A percentile compares a stretch with the other conserved stretches of the same genome.
phyloP scores from a whole-genome alignment of 1,140 invertebrate genomes.

The Macrostomum lignano region DNA sequence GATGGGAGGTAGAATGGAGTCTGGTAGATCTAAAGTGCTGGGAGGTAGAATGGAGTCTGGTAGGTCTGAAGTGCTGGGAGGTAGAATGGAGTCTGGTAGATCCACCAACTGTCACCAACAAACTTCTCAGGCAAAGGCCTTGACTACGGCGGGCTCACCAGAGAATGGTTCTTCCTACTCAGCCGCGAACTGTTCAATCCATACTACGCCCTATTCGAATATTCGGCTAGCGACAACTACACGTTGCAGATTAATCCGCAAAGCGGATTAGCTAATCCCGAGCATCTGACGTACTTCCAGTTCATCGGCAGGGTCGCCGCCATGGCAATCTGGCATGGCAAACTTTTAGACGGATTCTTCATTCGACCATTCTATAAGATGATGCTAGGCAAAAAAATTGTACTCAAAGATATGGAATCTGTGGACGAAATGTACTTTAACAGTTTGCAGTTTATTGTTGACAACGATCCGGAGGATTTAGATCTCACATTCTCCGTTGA shows the following conservation, averaged over 20 bases:
- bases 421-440: conserved; percentile 96
- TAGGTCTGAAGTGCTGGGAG: too few relatives aligned
- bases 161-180: conserved; percentile 86
- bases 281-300: conserved; percentile 88
- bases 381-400: conserved; percentile 79
- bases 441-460: conserved; percentile 68
- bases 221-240: conserved; percentile 92
- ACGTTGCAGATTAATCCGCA: conserved; percentile 92
- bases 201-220: conserved; percentile 93
- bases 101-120: too few relatives aligned
- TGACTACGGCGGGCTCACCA: conserved; percentile 67
- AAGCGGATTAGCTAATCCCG: conserved; percentile 79
- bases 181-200: conserved; percentile 99
- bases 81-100: too few relatives aligned
- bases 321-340: conserved; percentile 94
- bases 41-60: too few relatives aligned
- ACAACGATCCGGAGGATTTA: conserved; percentile 76
- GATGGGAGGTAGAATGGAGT: too few relatives aligned
- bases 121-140: too few relatives aligned
- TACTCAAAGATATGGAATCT: conserved; percentile 80
- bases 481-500: conserved; percentile 79
- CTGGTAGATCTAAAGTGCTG: too few relatives aligned
- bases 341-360: conserved; percentile 70
- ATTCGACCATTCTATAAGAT: conserved; percentile 98
- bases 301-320: conserved; percentile 87